Evolutionary conservation across 2,888 invertebrate genomes (phyloP), one percentile per base, ranked within the genome.

Genomic region (Yponomeuta sedellus): DNA sequence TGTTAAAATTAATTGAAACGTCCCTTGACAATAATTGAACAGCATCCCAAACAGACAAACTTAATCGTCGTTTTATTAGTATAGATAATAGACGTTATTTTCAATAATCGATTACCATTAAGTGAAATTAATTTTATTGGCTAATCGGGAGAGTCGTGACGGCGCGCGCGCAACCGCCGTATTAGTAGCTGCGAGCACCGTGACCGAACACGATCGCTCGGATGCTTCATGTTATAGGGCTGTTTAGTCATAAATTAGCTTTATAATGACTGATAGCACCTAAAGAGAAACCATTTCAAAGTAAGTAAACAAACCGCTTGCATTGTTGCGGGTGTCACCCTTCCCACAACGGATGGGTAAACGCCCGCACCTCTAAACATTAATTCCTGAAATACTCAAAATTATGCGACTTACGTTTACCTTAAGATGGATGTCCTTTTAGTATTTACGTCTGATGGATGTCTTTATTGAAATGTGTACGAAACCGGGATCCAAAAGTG

Each of bases 51-150:
- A 59, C 59, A 22, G 25, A 59, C 20, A 1, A 44, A 56, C 64
- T 44, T 20, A 56, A n/a, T 52, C 20, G 44, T 52, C 12, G 44
- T 52, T 52, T 63, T 22, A 44, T 64, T 56, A 25, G 25, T 20
- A 56, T 52, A 22, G 82, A 87, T 86, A 65, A 65, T 39, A 19
- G 65, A 65, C 86, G 87, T 85, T 85, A 83, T 83, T 82, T 83
- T 82, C 82, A 82, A 85, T 88, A 88, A 88, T 86, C 85, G 85
- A 88, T 87, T 85, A 82, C 82, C 83, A 87, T 87, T 89, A 88
- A 89, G 83, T 86, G 85, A 88, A 89, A 90, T 90, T 88, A 89
- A 90, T 90, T 88, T 88, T 86, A 87, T 89, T 83, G 85, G 83
- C 83, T 86, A 88, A 90, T 83, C 80, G 81, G 77, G 74, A 78